These are phyloP conservation scores for Bostrychus sinensis DNA, from an alignment of 2,113 vertebrate genomes.

Conservation along the genomic window DNA sequence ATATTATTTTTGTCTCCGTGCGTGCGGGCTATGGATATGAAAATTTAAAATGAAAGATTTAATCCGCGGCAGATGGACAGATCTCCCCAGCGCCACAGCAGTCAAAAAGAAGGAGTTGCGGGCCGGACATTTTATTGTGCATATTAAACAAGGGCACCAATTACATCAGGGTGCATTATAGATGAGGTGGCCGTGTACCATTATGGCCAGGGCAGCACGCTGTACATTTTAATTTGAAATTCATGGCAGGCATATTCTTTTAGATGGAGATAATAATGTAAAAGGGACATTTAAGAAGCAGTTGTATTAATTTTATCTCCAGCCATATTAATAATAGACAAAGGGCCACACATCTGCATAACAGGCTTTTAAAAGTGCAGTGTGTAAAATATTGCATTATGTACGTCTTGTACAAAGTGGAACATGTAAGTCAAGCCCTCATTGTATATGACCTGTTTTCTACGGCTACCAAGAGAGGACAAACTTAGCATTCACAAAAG, in stretches of 20 bases:
- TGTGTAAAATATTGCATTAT: no score
- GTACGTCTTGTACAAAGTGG: no score
- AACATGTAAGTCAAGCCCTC: no score
- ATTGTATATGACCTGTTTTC: no score
- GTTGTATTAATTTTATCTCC: not conserved
- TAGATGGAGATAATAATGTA: constrained; percentile 1
- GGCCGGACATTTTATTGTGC: constrained; percentile 32
- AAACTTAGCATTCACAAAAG: no score
- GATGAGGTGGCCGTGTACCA: constrained; percentile 11
- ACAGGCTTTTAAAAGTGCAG: no score
- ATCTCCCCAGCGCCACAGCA: constrained; percentile 34
- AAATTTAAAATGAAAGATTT: constrained; percentile 43
- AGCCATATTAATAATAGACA: not conserved
- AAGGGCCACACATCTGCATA: no score
- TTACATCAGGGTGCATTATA: constrained; percentile 24
- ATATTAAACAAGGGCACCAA: constrained; percentile 10
- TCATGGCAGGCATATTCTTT: not conserved
- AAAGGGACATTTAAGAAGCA: not conserved
- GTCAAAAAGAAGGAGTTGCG: constrained; percentile 26
- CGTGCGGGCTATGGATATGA: constrained; percentile 38
- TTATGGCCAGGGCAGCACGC: not conserved
- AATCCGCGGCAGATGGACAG: constrained; percentile 59
- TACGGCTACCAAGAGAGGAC: no score
- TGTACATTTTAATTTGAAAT: constrained; percentile 7
- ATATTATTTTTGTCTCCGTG: constrained; percentile 49